phyloP scores from a whole-genome alignment of 2,113 vertebrate species.

The Lasiurus cinereus region DNA sequence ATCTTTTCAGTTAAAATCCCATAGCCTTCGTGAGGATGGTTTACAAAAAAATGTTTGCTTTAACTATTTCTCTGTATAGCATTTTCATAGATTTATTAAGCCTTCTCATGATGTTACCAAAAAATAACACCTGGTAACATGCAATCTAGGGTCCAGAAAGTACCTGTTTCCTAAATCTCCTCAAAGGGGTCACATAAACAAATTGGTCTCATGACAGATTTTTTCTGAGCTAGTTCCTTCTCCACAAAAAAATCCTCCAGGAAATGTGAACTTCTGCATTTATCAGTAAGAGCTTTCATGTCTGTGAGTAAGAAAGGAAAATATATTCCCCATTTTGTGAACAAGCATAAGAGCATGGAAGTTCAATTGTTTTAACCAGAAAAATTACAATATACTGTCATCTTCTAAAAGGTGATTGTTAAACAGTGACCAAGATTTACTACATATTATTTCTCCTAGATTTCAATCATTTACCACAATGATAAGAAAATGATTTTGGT shows the following conservation, averaged over 20 bases:
- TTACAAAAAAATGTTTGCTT: constrained; percentile 7
- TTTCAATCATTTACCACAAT: constrained; percentile 98
- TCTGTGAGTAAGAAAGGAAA: not conserved
- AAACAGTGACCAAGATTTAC: not conserved
- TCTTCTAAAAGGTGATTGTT: constrained; percentile 20
- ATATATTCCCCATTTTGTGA: not conserved
- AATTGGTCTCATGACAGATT: not conserved
- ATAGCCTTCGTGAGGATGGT: not conserved
- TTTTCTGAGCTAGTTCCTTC: not conserved
- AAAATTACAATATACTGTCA: not conserved
- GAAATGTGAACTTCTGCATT: not conserved
- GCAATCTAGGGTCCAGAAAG: not conserved
- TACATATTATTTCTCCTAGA: constrained; percentile 86
- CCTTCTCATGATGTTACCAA: not conserved
- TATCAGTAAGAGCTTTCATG: not conserved
- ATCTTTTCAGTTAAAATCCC: constrained; percentile 14
- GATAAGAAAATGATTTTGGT: constrained; percentile 98
- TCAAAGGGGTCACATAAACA: not conserved
- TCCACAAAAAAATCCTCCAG: not conserved
- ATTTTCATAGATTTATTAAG: constrained; percentile 22
- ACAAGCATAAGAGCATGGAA: not conserved
- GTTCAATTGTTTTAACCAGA: not conserved
- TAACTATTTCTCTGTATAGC: constrained; percentile 9
- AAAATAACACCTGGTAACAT: not conserved
- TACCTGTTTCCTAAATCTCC: not conserved